A percentile compares a stretch with the other conserved stretches of the same genome.
phyloP scores from a whole-genome alignment of 1,140 invertebrate genomes.

The Drosophila leontia region DNA sequence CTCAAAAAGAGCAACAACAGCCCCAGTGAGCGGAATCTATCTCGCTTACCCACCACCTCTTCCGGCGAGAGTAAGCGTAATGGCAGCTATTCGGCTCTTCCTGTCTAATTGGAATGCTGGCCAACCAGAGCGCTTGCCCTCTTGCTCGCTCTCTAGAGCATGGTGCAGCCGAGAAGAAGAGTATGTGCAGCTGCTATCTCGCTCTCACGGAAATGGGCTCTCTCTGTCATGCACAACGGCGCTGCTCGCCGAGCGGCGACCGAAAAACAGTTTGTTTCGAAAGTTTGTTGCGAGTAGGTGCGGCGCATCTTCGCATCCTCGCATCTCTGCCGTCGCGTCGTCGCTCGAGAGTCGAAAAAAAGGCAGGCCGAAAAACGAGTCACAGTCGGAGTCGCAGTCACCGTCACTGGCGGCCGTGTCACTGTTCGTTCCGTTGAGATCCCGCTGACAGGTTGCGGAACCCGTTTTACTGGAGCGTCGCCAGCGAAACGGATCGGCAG shows the following conservation, averaged over 20 bases:
- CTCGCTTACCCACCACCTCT: constrained; percentile 33
- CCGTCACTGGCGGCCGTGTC: constrained; percentile 41
- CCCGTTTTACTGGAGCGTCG: constrained; percentile 56
- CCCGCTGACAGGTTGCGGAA: constrained; percentile 74
- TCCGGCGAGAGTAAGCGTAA: constrained; percentile 17
- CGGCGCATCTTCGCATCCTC: constrained; percentile 58
- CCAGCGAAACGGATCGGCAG: constrained; percentile 42
- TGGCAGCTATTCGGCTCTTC: constrained; percentile 21
- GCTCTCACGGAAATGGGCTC: constrained; percentile 1
- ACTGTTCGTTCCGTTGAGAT: constrained; percentile 46
- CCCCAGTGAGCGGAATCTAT: constrained; percentile 27
- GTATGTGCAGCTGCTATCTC: constrained; percentile 16
- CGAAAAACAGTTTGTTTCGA: constrained; percentile 75
- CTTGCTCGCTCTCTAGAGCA: constrained; percentile 16
- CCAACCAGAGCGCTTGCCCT: constrained; percentile 39
- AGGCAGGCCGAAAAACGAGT: constrained; percentile 36
- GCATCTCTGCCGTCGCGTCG: constrained; percentile 26
- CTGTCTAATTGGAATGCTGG: constrained; percentile 50
- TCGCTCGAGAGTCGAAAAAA: constrained; percentile 23
- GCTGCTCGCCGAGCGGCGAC: constrained; percentile 18
- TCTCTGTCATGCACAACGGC: constrained; percentile 24
- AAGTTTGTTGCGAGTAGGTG: constrained; percentile 71
- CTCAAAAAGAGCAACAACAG: constrained; percentile 37
- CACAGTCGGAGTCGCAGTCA: constrained; percentile 22
- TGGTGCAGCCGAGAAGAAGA: background rate